phyloP scores from a whole-genome alignment of 1,140 invertebrate species.

The Rhopalosiphum padi region DNA sequence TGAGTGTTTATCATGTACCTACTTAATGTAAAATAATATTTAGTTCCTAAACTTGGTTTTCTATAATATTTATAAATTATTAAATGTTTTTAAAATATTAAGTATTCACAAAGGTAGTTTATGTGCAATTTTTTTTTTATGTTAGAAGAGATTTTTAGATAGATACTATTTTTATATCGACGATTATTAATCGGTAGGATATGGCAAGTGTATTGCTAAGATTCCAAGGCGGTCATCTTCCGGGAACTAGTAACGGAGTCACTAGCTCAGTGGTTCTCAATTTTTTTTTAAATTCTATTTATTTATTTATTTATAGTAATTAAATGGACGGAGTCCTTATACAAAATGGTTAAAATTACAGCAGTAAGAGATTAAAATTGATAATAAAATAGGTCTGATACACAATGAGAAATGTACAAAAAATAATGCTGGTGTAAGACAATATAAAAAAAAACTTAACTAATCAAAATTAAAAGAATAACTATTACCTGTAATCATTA shows the following conservation, averaged over 20 bases:
- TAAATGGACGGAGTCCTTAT: neutral
- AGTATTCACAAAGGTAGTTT: neutral
- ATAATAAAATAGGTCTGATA: neutral
- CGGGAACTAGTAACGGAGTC: no score
- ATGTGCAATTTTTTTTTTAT: neutral
- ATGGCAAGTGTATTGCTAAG: no score
- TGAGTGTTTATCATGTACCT: no score
- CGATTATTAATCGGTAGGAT: no score
- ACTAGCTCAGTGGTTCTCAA: no score
- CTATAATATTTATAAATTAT: no score
- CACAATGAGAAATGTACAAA: neutral
- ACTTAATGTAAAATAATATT: no score
- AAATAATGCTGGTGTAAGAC: constrained; percentile 2
- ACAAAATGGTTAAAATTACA: neutral
- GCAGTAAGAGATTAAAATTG: neutral
- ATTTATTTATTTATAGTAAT: neutral
- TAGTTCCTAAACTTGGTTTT: neutral
- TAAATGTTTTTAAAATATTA: neutral
- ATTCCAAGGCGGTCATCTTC: no score
- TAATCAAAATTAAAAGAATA: neutral
- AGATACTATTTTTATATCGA: no score
- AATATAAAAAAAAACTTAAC: neutral
- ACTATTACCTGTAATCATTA: no score
- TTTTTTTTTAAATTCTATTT: neutral
- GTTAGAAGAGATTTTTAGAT: no score